phyloP scores from a whole-genome alignment of 2,797 vertebrate species.

The Corythornis leucogaster region DNA sequence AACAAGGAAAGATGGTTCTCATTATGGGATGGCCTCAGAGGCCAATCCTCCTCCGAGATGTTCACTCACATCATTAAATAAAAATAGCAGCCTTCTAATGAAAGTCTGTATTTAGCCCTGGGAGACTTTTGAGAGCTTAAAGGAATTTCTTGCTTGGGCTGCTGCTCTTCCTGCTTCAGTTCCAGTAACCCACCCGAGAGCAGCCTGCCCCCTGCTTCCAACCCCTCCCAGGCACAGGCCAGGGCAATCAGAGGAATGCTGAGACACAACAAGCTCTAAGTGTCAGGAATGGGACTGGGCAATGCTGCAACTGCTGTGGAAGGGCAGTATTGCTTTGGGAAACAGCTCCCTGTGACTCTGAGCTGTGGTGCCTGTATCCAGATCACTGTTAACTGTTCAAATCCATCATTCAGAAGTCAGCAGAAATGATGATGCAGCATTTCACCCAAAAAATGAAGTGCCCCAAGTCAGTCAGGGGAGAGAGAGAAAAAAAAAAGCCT shows the following conservation, averaged over 20 bases:
- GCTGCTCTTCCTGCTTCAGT: not conserved
- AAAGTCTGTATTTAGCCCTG: not conserved
- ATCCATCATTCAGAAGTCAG: not conserved
- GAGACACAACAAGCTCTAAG: not conserved
- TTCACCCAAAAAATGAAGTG: not conserved
- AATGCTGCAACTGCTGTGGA: not conserved
- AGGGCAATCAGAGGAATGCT: not conserved
- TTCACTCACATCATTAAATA: not conserved
- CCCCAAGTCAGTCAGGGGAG: not conserved
- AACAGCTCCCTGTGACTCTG: not conserved
- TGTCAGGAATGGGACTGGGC: not conserved
- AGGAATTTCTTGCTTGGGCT: not conserved
- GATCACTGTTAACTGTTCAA: not conserved
- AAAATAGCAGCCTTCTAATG: not conserved
- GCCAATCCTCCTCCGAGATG: not conserved
- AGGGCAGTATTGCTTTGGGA: accelerated
- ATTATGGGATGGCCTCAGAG: not conserved
- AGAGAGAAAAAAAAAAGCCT: not conserved
- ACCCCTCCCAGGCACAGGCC: not conserved
- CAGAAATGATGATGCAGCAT: not conserved
- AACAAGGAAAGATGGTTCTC: not conserved
- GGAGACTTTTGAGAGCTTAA: not conserved
- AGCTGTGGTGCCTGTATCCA: not conserved
- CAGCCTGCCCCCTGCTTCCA: not conserved
- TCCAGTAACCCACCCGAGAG: not conserved